A percentile compares a stretch with the other conserved stretches of the same genome.
Conservation (phyloP, 2,113 vertebrate species). For the Elephas maximus region DNA sequence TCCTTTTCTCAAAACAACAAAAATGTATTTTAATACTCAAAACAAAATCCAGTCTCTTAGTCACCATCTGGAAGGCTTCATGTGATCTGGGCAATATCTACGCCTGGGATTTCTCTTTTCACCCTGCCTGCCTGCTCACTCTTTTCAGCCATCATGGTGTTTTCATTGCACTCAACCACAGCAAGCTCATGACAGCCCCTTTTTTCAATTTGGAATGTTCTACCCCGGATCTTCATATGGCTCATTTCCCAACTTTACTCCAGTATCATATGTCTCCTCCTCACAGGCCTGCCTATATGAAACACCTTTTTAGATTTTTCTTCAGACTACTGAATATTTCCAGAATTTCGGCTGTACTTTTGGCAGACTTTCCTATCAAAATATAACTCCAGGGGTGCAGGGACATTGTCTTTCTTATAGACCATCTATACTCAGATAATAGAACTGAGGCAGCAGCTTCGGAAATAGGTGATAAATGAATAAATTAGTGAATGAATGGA, state of each 20-base stretch:
- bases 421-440: neutral
- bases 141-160: neutral
- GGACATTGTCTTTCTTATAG: neutral
- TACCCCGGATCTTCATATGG: neutral
- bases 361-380: neutral
- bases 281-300: neutral
- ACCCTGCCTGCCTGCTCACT: rapidly evolving
- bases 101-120: rapidly evolving
- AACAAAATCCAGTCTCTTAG: neutral
- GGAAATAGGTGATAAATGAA: neutral
- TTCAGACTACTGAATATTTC: neutral
- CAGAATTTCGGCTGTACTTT: neutral
- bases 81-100: neutral
- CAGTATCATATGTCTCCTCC: rapidly evolving
- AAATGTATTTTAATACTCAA: neutral
- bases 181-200: too few species aligned
- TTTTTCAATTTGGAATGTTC: rapidly evolving
- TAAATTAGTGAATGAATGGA: neutral
- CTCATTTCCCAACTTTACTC: neutral
- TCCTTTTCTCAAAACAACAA: neutral
- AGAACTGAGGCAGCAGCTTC: neutral
- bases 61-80: neutral
- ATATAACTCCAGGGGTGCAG: neutral
- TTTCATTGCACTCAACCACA: neutral
- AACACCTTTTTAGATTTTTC: neutral